Evolutionary conservation across 2,888 invertebrate genomes (phyloP), one percentile per base, ranked within the genome.

Genomic region (Meta bourneti): DNA sequence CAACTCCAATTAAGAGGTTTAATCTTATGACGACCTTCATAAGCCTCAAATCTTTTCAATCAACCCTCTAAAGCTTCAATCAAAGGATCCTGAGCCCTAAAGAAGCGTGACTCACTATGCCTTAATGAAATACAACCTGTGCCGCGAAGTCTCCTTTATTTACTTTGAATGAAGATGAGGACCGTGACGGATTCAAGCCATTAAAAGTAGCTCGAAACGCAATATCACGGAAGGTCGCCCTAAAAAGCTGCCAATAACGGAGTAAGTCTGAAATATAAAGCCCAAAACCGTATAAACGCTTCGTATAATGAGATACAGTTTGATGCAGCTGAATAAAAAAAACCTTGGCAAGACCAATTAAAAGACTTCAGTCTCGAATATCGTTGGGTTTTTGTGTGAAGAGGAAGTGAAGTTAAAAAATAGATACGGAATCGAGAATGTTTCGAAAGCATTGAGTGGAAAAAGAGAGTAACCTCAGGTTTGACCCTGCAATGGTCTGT

Each of bases 201-300:
- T 34, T 34, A 16, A 54, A 61, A n/a, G 61, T 34, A 51, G 19
- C n/a, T 52, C 20, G 49, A 49, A 11, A 48, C 19, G 19, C 8
- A 77, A 19, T n/a, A 19, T 9, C 16, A 77, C 74, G 77, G 51
- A 79, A 61, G 79, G 79, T 79, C 79, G 83, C 54, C 83, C 74
- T 54, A 83, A 20, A 83, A 83, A 19, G 16, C 52, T 74, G 13
- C 7, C 83, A 34, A 83, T 77, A 83, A 83, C 83, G 72, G 74
- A 83, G 83, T 11, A 34, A 34, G 11, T 74, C 20, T 20, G 20
- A 72, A 79, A 79, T 79, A 61, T 61, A 61, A 49, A 79, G 61
- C 61, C 11, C 61, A 54, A 13, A 79, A 69, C 61, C 20, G 61
- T 52, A 77, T 77, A 77, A 79, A 54, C 79, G 61, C 34, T 54